Conservation (phyloP, 2,797 vertebrate genomes). For the Bovichtus variegatus region DNA sequence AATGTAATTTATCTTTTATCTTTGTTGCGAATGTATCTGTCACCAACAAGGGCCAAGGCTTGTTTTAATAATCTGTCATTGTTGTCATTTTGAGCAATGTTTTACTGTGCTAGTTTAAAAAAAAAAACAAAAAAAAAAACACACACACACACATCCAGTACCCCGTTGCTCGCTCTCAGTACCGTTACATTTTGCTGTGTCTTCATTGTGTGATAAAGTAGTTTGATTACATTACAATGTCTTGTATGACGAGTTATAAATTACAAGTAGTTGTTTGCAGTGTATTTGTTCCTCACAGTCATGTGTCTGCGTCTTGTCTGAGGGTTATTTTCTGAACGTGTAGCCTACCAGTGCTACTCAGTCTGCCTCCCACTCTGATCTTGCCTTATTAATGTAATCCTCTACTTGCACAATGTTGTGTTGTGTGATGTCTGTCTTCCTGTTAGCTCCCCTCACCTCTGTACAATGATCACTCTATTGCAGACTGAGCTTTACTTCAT, state of each 20-base stretch:
- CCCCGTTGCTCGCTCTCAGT: background rate
- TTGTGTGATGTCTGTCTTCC: slow-evolving; percentile 12
- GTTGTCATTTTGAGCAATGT: background rate
- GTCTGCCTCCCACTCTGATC: slow-evolving; percentile 31
- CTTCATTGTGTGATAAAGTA: background rate
- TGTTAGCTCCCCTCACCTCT: slow-evolving; percentile 8
- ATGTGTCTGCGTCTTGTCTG: background rate
- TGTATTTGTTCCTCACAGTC: too few species aligned
- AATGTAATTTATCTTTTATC: too few species aligned
- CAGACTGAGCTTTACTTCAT: background rate
- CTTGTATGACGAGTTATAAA: background rate
- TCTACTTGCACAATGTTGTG: background rate
- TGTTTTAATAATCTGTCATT: background rate
- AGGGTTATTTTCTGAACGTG: slow-evolving; percentile 3
- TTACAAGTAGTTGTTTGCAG: background rate
- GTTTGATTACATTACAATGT: background rate
- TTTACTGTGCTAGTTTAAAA: background rate
- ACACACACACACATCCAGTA: background rate
- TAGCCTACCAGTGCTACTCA: slow-evolving; percentile 8
- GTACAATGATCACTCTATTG: background rate
- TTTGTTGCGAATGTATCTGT: background rate
- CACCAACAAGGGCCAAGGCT: background rate
- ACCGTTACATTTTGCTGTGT: background rate
- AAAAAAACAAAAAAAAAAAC: too few species aligned
- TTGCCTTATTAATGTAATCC: slow-evolving; percentile 4